A percentile compares a stretch with the other conserved stretches of the same genome.
These are phyloP conservation scores for Champsocephalus esox DNA, from an alignment of 2,797 vertebrate species.

Conservation along the genomic window DNA sequence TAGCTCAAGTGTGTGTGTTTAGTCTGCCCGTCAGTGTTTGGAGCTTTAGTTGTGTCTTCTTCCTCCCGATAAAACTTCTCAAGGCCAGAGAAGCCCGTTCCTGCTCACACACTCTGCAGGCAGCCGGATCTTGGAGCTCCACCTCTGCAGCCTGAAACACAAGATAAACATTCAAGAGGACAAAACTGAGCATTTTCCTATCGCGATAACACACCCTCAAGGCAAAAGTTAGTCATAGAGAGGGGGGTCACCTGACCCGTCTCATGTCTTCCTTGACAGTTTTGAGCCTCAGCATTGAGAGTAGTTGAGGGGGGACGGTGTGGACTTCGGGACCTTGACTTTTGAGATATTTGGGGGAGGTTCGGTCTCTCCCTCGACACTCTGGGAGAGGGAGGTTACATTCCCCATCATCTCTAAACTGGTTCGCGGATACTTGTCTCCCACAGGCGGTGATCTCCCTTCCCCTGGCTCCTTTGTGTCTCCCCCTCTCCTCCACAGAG, in stretches of 20 bases:
- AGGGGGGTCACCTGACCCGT: constrained; percentile 22
- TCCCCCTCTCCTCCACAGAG: not conserved
- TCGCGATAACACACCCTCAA: too few relatives aligned
- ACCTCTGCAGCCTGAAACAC: constrained; percentile 51
- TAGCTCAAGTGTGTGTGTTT: constrained; percentile 55
- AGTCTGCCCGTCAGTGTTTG: constrained; percentile 70
- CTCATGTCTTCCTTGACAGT: constrained; percentile 40
- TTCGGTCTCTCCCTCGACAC: not conserved
- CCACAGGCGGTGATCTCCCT: not conserved
- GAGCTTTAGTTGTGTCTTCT: constrained; percentile 73
- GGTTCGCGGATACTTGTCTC: not conserved
- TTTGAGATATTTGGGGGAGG: not conserved
- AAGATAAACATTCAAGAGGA: not conserved
- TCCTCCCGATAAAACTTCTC: constrained; percentile 77
- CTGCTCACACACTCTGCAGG: constrained; percentile 63
- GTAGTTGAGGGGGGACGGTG: constrained; percentile 37
- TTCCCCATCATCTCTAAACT: not conserved
- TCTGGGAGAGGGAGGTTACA: not conserved
- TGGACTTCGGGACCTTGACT: constrained; percentile 40
- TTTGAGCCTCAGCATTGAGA: constrained; percentile 45
- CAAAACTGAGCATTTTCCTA: not conserved
- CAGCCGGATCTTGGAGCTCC: constrained; percentile 58
- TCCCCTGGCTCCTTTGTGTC: not conserved
- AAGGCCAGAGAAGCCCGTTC: constrained; percentile 70
- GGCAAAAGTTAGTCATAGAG: not conserved